These are phyloP conservation scores for Danaus plexippus DNA, from an alignment of 1,140 invertebrate species.

Conservation along the genomic window DNA sequence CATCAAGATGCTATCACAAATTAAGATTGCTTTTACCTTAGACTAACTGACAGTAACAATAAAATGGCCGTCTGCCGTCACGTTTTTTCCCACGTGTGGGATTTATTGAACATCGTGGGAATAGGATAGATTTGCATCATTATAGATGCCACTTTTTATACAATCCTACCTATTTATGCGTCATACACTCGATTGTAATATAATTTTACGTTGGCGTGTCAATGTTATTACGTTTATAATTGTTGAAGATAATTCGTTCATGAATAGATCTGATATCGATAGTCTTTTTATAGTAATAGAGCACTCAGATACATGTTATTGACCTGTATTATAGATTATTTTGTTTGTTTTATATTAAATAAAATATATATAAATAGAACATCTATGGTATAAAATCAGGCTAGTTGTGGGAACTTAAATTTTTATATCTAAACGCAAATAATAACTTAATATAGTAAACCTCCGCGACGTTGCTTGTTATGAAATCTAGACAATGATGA, in stretches of 20 bases:
- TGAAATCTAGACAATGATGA: too few relatives aligned
- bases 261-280: too few relatives aligned
- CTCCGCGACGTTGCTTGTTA: too few relatives aligned
- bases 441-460: too few relatives aligned
- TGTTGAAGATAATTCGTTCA: not conserved
- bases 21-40: not conserved
- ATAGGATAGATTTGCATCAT: slow-evolving; percentile 19
- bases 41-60: slow-evolving; percentile 24
- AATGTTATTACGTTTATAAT: slow-evolving; percentile 8
- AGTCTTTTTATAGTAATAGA: too few relatives aligned
- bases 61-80: slow-evolving; percentile 28
- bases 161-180: not conserved
- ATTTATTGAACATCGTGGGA: slow-evolving; percentile 32
- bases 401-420: too few relatives aligned
- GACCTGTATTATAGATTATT: too few relatives aligned
- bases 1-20: slow-evolving; percentile 5
- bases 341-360: too few relatives aligned
- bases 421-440: too few relatives aligned
- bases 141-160: slow-evolving; percentile 14
- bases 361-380: too few relatives aligned
- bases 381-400: too few relatives aligned
- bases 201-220: not conserved
- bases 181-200: slow-evolving; percentile 1
- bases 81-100: slow-evolving; percentile 32
- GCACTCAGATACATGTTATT: too few relatives aligned